These are phyloP conservation scores for Hippasteria phrygiana DNA, from an alignment of 53 echinoderm and acorn worm genomes.

Conservation along the genomic window DNA sequence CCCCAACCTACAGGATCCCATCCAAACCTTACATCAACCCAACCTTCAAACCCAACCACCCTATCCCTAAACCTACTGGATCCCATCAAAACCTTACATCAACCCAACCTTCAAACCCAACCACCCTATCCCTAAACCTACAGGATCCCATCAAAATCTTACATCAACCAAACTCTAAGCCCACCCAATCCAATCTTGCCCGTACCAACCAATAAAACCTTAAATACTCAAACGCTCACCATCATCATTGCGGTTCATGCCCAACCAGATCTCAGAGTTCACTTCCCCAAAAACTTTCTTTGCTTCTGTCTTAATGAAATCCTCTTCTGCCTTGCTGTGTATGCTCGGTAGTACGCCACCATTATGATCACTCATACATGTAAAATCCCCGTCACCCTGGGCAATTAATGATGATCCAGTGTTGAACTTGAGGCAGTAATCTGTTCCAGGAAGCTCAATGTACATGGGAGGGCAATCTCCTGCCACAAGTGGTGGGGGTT, in stretches of 20 bases:
- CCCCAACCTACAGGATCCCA: no score
- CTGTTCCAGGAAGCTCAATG: not conserved
- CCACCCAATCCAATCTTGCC: not conserved
- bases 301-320: conserved; percentile 24
- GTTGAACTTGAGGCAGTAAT: conserved; percentile 16
- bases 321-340: conserved; percentile 46
- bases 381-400: not conserved
- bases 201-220: not conserved
- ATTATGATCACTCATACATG: not conserved
- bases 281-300: not conserved
- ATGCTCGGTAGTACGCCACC: conserved; percentile 50
- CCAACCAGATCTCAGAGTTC: conserved; percentile 43
- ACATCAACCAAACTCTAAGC: not conserved
- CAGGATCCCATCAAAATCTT: no score
- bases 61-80: no score
- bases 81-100: no score
- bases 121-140: no score
- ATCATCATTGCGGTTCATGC: not conserved
- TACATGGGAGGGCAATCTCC: conserved; percentile 10
- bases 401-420: not conserved
- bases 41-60: no score
- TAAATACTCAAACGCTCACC: conserved; percentile 1
- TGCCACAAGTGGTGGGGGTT: not conserved
- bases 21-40: no score
- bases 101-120: no score